Base-by-base conservation (phyloP, 2,888 invertebrate species). In the Polymixis flavicincta region DNA sequence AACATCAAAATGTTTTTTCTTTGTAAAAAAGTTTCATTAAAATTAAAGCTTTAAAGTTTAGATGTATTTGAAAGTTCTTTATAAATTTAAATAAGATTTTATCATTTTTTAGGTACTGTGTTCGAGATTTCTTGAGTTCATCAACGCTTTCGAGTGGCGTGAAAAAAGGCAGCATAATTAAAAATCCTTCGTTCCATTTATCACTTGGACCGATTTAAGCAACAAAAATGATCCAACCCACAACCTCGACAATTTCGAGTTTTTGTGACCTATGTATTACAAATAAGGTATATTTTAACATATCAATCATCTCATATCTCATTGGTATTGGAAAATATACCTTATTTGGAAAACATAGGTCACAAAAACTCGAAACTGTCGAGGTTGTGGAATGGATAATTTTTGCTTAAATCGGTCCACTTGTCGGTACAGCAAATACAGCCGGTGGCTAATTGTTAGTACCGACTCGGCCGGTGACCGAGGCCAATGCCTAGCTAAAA, bases 151-250 rank as follows among this genome's bases (percentile, higher is more conserved):
- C 7, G 37, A 54, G 69, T 14, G 59, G 32, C 13, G 63, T 48
- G 32, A 63, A 63, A 59, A 78, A 61, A 76, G 61, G 32, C 28
- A 70, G 61, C 45, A 28, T 82, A 77, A 69, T 80, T 78, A 66
- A 78, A 71, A 81, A 73, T 57, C 32, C 37, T 65, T 54, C 45
- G 28, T 60, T 50, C 55, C 45, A 78, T 80, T 83, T 72, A 80
- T 83, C 78, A 83, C 50, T n/a, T n/a, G n/a, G n/a, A n/a, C n/a
- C n/a, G n/a, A n/a, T n/a, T n/a, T n/a, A n/a, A n/a, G n/a, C n/a
- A n/a, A n/a, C n/a, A n/a, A n/a, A n/a, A n/a, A n/a, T n/a, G n/a
- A n/a, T n/a, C n/a, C n/a, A n/a, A n/a, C n/a, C n/a, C n/a, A n/a
- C n/a, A n/a, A n/a, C n/a, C n/a, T n/a, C n/a, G n/a, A n/a, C n/a